Base-by-base conservation (phyloP, 2,888 invertebrate genomes). In the Lobophora halterata region DNA sequence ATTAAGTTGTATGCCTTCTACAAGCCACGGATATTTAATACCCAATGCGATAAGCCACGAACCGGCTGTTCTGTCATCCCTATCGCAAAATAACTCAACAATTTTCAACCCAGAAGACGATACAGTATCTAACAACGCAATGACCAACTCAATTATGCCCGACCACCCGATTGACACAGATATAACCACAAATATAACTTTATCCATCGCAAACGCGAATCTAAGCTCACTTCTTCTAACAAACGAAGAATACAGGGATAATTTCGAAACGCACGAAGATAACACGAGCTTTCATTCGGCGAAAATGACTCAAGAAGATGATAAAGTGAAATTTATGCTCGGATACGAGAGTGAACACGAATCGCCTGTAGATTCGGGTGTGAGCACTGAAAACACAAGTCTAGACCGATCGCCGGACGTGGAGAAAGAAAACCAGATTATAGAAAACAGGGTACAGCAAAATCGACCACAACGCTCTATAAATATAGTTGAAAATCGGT, bases 341-440 rank as follows among this genome's bases (percentile, higher is more conserved):
- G 88, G 87, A 2, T 86, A 88, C 19, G 88, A 88, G 18, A 88
- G 87, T 38, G 88, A 88, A 5, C 85, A 83, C 41, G 82, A 83
- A 46, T 85, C 85, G 18, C 79, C 86, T 0, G 82, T 55, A 0
- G 93, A 93, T 65, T 93, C 93, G 0, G 93, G 93, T 0, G 91
- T 93, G 29, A 92, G 92, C 61, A 93, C 93, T 11, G 93, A 93
- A 67, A 93, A 92, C 49, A 92, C 93, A 14, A 92, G 92, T 56
- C 72, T 93, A 60, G 91, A 91, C 66, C 76, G 91, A 59, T 90
- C 91, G 5, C 91, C 91, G 0, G 91, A 90, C 41, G 77, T 89
- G 1, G 90, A 91, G 39, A 72, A 77, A 29, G 74, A 68, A 28
- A 73, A 78, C 38, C n/a, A n/a, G n/a, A 85, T 72, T 47, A 79